These are phyloP conservation scores for Sphinx pinastri DNA, from an alignment of 2,888 invertebrate genomes.

Conservation along the genomic window DNA sequence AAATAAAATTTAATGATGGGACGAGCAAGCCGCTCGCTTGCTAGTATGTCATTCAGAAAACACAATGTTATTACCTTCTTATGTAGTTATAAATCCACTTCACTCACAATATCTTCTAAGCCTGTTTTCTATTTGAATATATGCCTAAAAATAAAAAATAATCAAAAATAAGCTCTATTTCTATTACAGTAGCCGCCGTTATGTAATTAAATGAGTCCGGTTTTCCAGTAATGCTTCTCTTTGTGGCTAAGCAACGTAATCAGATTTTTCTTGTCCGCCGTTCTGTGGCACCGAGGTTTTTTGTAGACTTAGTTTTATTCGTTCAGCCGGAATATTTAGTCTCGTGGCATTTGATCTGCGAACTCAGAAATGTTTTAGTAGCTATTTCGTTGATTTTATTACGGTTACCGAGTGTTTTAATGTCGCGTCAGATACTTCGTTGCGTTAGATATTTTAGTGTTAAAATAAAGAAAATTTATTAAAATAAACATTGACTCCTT, in stretches of 20 bases:
- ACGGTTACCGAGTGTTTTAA: too few relatives aligned
- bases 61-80: too few relatives aligned
- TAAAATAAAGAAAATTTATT: too few relatives aligned
- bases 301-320: not conserved
- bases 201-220: conserved; percentile 4
- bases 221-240: conserved; percentile 4
- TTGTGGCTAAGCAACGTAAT: conserved; percentile 3
- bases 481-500: too few relatives aligned
- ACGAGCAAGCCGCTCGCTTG: too few relatives aligned
- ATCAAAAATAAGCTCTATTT: not conserved
- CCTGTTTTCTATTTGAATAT: not conserved
- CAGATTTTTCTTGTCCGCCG: conserved; percentile 8
- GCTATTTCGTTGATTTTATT: not conserved
- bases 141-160: not conserved
- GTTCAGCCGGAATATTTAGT: not conserved
- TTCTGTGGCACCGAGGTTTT: not conserved
- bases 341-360: not conserved
- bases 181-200: not conserved
- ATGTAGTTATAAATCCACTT: too few relatives aligned
- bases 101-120: too few relatives aligned
- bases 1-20: too few relatives aligned
- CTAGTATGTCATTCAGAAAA: too few relatives aligned
- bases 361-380: not conserved
- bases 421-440: too few relatives aligned
- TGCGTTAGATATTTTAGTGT: too few relatives aligned